Evolutionary conservation across 1,140 invertebrate genomes (phyloP).

Genomic region (Brachionus angularis): DNA sequence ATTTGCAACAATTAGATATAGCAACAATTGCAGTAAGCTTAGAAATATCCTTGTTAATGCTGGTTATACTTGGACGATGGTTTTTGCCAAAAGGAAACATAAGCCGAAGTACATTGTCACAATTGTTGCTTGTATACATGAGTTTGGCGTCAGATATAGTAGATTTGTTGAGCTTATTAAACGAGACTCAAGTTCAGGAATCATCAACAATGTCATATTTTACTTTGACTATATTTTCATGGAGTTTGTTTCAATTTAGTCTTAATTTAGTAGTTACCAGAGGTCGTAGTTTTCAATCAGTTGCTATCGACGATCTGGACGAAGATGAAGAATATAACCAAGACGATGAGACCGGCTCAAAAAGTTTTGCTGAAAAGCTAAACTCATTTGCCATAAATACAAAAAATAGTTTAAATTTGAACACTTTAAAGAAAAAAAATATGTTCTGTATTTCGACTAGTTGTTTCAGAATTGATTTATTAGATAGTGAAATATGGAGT

Average conservation of each 20-base stretch:
- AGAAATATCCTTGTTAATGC: conserved; percentile 39
- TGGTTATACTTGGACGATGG: conserved; percentile 42
- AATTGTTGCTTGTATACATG: conserved; percentile 44
- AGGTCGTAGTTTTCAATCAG: conserved; percentile 31
- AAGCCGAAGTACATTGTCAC: conserved; percentile 24
- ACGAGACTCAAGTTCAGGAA: conserved; percentile 31
- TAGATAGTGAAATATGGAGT: conserved; percentile 70
- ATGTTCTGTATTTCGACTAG: background rate
- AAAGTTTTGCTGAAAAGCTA: conserved; percentile 9
- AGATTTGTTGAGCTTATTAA: conserved; percentile 32
- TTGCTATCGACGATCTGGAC: background rate
- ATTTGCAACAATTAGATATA: conserved; percentile 30
- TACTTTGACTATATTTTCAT: conserved; percentile 33
- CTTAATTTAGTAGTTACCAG: conserved; percentile 38
- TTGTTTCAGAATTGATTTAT: conserved; percentile 19
- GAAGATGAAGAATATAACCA: background rate
- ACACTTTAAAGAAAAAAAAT: background rate
- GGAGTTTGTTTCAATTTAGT: conserved; percentile 42
- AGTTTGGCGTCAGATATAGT: conserved; percentile 42
- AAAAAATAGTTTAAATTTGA: background rate
- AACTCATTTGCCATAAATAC: background rate
- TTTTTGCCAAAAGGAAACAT: conserved; percentile 45
- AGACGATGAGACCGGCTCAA: background rate
- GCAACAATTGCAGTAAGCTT: conserved; percentile 19
- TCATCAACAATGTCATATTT: conserved; percentile 27